Percentiles rank a stretch among this genome's conserved stretches.
These are phyloP conservation scores for Eremobia ochroleuca DNA, from an alignment of 2,888 invertebrate genomes.

Conservation along the genomic window DNA sequence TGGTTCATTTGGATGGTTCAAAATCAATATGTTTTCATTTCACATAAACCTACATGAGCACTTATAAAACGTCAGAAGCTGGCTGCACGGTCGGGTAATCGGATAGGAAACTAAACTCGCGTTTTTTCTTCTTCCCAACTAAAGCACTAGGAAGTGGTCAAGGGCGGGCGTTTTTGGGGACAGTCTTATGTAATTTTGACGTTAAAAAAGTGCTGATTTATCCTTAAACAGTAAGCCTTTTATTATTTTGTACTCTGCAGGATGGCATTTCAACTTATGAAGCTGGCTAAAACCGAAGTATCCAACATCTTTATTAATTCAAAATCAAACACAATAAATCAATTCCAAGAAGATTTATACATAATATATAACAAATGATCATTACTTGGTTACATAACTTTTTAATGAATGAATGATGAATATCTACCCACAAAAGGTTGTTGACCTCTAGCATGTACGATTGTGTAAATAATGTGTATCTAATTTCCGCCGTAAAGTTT, in stretches of 20 bases:
- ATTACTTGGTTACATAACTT: constrained; percentile 35
- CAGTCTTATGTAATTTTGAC: too few relatives aligned
- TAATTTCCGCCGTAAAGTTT: constrained; percentile 52
- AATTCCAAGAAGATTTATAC: constrained; percentile 13
- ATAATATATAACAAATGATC: constrained; percentile 15
- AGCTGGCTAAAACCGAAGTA: not conserved
- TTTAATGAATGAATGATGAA: constrained; percentile 42
- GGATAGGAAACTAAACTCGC: too few relatives aligned
- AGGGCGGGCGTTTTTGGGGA: too few relatives aligned
- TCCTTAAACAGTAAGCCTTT: not conserved
- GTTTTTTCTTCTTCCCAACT: too few relatives aligned
- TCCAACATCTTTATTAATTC: not conserved
- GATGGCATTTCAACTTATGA: not conserved
- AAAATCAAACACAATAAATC: not conserved
- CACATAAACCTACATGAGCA: too few relatives aligned
- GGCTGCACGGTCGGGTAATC: too few relatives aligned
- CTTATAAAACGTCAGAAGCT: too few relatives aligned
- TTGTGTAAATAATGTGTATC: constrained; percentile 29
- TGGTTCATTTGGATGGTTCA: not conserved
- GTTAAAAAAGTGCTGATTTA: too few relatives aligned
- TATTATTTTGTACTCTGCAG: not conserved
- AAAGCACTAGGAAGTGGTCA: too few relatives aligned
- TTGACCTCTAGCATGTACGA: constrained; percentile 39
- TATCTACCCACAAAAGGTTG: constrained; percentile 20
- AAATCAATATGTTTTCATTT: not conserved